Percentiles rank a stretch among this genome's conserved stretches.
Evolutionary conservation across 2,888 invertebrate genomes (phyloP).

Genomic region (Sinhomidia bicolor): DNA sequence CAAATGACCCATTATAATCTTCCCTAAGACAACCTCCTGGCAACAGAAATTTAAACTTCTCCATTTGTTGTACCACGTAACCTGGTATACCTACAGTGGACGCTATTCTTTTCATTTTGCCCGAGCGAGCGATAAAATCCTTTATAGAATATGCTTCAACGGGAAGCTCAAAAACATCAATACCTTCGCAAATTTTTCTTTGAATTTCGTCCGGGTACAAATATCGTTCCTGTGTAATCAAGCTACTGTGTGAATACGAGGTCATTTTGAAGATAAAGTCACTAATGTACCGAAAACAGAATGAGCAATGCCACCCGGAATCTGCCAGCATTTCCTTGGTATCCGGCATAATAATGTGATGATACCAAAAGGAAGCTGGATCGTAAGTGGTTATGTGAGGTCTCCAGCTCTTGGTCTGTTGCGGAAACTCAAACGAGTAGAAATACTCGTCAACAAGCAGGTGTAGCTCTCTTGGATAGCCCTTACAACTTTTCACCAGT

Average conservation of each 20-base stretch:
- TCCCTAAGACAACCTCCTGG: slow-evolving; percentile 74
- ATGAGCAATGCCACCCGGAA: slow-evolving; percentile 75
- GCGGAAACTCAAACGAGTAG: slow-evolving; percentile 73
- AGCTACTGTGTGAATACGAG: slow-evolving; percentile 68
- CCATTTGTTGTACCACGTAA: slow-evolving; percentile 36
- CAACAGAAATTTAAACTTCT: slow-evolving; percentile 64
- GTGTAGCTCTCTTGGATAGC: slow-evolving; percentile 82
- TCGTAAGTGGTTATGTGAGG: slow-evolving; percentile 67
- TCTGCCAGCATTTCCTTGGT: slow-evolving; percentile 61
- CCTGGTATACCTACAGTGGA: slow-evolving; percentile 62
- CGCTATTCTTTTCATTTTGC: slow-evolving; percentile 31
- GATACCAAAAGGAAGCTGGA: slow-evolving; percentile 6
- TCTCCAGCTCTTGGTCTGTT: slow-evolving; percentile 68
- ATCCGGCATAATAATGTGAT: slow-evolving; percentile 38
- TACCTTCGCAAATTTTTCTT: slow-evolving; percentile 67
- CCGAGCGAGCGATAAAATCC: slow-evolving; percentile 62
- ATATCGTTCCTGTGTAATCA: slow-evolving; percentile 45
- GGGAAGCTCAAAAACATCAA: slow-evolving; percentile 72
- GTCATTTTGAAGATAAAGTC: slow-evolving; percentile 76
- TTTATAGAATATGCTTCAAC: slow-evolving; percentile 72
- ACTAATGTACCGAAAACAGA: slow-evolving; percentile 68
- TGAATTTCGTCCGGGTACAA: slow-evolving; percentile 61
- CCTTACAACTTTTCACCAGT: slow-evolving; percentile 87
- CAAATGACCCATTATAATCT: not conserved
- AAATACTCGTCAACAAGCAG: slow-evolving; percentile 65